Base-by-base conservation (phyloP, 2,113 vertebrate species). In the Apteryx mantelli region DNA sequence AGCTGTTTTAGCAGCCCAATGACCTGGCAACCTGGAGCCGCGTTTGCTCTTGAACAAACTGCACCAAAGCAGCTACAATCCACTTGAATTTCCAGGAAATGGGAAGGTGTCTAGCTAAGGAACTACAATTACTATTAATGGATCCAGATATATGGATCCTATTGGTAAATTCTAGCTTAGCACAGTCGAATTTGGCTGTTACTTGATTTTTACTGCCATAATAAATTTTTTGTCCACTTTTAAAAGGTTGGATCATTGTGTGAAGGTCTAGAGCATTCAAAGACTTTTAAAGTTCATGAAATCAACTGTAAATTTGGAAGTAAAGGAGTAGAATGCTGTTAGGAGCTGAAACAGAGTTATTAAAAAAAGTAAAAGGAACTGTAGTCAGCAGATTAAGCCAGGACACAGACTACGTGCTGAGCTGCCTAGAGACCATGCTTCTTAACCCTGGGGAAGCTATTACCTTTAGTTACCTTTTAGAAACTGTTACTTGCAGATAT, bases 91-190 rank as follows among this genome's bases (percentile, higher is more conserved):
- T 55, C 70, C 80, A 70, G n/a, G 34, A 86, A 42, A 36, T 46
- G 55, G 55, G n/a, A 79, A 88, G 30, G 5, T 82, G n/a, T 46
- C 80, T 4, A 1, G 0, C 1, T 26, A 25, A 5, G 48, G 25
- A 46, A 8, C 66, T 80, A 77, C 78, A 86, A 14, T 75, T 21
- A 5, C 93, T 40, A n/a, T 38, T 70, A 86, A 88, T 73, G 73
- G 60, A 74, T 48, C 28, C 76, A 86, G 71, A 78, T 42, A 70
- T 25, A 85, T 38, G 64, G 81, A 71, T 88, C 38, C 80, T 60
- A 26, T 73, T 82, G 91, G 93, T 81, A 95, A 95, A 94, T 93
- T 73, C 90, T 88, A 90, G 52, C 82, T 75, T 52, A 52, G 88
- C 1, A 5, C 70, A 94, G 92, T 68, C 52, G 79, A 95, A 94